Base-by-base conservation (phyloP, 2,113 vertebrate species). In the Myodes glareolus region DNA sequence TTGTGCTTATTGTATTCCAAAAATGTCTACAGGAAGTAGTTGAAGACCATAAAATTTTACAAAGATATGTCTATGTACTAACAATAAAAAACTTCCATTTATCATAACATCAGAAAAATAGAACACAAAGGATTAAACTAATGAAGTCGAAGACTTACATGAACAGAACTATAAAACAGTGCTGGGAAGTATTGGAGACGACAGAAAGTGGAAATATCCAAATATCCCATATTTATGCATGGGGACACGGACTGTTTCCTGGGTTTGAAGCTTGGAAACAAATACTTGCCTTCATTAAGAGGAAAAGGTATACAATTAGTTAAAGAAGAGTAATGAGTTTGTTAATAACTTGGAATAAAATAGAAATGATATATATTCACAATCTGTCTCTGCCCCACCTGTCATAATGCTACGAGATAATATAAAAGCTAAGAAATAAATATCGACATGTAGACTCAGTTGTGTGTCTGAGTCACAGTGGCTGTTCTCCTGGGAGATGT, bases 81-180 rank as follows among this genome's bases (percentile, higher is more conserved):
- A 50, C 6, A 81, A 6, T 90, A 55, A 88, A 85, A 45, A 91
- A 45, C 39, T 17, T 63, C 13, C 61, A 61, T 88, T 36, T 70
- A 81, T 45, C 67, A 47, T 85, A 25, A n/a, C 29, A 88, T 88
- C 63, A 94, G 50, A 92, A 91, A 5, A 93, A 52, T 61, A 85
- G 78, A 92, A 68, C 70, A 29, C n/a, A 70, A 16, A 84, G 81
- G 13, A 84, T 68, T 29, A 89, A 86, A 81, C 50, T 17, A 89
- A 72, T 5, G 11, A 85, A 21, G 52, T 14, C 68, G 68, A 85
- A 78, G 47, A 89, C n/a, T 87, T 92, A 31, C 31, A 42, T 29
- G 75, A 7, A 94, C 31, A 45, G 45, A 85, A 12, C 58, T 81
- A 65, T 91, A 42, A 88, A 84, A 75, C 58, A 23, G 33, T 21